Base-by-base conservation (phyloP, 2,113 vertebrate species). In the Silurus asotus region DNA sequence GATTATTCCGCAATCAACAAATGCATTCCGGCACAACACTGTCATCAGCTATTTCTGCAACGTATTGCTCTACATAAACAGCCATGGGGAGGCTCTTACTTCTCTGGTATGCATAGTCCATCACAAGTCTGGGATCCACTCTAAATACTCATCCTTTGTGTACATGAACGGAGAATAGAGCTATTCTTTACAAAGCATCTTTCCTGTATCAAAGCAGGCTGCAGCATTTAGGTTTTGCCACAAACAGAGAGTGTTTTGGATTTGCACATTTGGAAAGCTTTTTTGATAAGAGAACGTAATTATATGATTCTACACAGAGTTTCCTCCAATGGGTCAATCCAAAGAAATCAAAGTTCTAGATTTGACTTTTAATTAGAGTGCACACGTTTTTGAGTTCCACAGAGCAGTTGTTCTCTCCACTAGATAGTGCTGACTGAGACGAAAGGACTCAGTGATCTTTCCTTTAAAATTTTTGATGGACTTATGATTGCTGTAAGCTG, bases 1-100 rank as follows among this genome's bases (percentile, higher is more conserved):
- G 90, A 91, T 92, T 92, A 92, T 90, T 89, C 88, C 64, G 88
- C 89, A 88, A 91, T 90, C 91, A 90, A 88, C 90, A 91, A 88
- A 88, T 84, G 82, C 84, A 87, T 85, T 89, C 89, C 75, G 48
- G 75, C 83, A 69, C 88, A 80, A 77, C 53, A 81, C 86, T 89
- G 84, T 88, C 90, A 91, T 88, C 76, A 70, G 80, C 88, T 87
- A 78, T 90, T 90, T 88, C 85, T 88, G 78, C 83, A 86, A 86
- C 83, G 82, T 84, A 86, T 86, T 87, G 79, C 86, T 77, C 81
- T 49, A 70, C 67, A 80, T 90, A 90, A 88, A 88, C 85, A 87
- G 82, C 84, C 87, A 70, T 23, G 70, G 61, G 83, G 81, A 69
- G 77, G 51, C 75, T 76, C 56, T 48, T 77, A 61, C 81, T 74